Evolutionary conservation across 2,888 invertebrate species (phyloP).

Genomic region (Leptodirus hochenwartii): DNA sequence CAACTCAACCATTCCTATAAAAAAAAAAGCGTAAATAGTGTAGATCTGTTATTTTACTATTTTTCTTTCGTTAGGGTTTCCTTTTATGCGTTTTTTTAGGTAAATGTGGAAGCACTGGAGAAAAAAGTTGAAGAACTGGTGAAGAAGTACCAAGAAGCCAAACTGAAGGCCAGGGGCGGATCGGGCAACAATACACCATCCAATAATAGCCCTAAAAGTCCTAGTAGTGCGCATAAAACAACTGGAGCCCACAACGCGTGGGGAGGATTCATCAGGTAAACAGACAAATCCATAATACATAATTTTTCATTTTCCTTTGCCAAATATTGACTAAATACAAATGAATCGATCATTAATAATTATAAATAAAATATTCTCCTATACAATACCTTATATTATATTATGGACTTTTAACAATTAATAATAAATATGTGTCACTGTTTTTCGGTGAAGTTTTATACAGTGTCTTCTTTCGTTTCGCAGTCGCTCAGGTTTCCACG

Average conservation of each 20-base stretch:
- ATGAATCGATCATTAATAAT: no score
- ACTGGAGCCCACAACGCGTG: conserved; percentile 44
- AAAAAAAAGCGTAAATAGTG: not conserved
- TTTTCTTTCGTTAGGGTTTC: not conserved
- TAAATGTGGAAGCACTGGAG: conserved; percentile 54
- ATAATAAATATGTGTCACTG: no score
- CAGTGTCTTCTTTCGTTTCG: no score
- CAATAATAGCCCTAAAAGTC: conserved; percentile 21
- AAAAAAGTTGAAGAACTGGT: conserved; percentile 54
- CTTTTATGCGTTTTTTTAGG: conserved; percentile 23
- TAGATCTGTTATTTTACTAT: not conserved
- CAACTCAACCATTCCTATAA: not conserved
- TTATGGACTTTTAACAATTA: no score
- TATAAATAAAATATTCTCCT: no score
- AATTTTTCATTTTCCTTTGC: no score
- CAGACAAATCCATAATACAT: no score
- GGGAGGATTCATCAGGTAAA: conserved; percentile 46
- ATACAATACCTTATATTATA: no score
- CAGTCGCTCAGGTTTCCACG: no score
- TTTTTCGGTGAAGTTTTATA: no score
- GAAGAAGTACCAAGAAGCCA: conserved; percentile 49
- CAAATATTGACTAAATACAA: no score
- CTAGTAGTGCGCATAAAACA: conserved; percentile 29
- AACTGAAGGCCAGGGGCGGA: conserved; percentile 33
- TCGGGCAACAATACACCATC: conserved; percentile 33